phyloP scores from a whole-genome alignment of 2,113 vertebrate species.

The Podilymbus podiceps region DNA sequence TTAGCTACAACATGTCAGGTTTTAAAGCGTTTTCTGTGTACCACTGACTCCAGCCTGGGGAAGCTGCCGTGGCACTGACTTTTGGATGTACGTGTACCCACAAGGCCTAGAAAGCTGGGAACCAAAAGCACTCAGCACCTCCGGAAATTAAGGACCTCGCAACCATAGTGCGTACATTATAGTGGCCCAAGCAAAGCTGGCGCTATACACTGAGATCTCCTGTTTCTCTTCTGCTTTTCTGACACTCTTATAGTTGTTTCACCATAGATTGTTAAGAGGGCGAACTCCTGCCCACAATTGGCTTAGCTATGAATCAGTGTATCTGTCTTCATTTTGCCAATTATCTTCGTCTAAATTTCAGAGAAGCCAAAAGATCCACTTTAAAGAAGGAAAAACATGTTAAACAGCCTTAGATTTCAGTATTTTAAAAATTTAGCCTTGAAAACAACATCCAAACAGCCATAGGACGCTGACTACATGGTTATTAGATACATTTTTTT shows the following conservation, averaged over 20 bases:
- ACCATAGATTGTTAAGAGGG: not conserved
- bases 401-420: not conserved
- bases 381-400: not conserved
- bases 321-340: not conserved
- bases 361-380: not conserved
- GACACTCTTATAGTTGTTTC: not conserved
- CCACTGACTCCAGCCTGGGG: not conserved
- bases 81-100: not conserved
- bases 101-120: not conserved
- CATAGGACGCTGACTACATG: not conserved
- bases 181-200: not conserved
- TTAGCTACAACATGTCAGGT: not conserved
- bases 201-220: not conserved
- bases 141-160: not conserved
- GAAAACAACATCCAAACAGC: not conserved
- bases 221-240: not conserved
- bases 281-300: not conserved
- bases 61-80: not conserved
- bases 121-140: not conserved
- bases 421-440: not conserved
- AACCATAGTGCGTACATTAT: accelerated
- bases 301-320: not conserved
- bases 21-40: not conserved
- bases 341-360: not conserved
- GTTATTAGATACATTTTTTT: not conserved